Evolutionary conservation across 2,888 invertebrate genomes (phyloP).

Genomic region (Entomobrya multifasciata): DNA sequence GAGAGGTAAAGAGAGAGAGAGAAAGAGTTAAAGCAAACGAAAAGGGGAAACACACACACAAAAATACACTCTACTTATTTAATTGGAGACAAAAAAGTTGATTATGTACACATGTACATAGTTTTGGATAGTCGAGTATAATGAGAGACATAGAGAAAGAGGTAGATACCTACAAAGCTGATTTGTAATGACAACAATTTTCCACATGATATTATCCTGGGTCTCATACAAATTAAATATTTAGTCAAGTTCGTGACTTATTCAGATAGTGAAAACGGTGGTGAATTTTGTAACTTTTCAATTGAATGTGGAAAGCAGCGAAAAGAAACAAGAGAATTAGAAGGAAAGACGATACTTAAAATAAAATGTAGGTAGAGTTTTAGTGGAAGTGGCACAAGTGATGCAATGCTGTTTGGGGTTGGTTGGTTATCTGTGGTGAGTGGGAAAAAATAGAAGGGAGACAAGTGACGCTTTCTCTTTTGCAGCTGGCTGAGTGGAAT

Average conservation of each 20-base stretch:
- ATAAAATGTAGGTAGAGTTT: background rate
- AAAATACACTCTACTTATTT: constrained; percentile 46
- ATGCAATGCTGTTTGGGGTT: background rate
- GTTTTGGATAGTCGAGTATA: too few species aligned
- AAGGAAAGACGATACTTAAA: background rate
- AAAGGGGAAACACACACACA: constrained; percentile 37
- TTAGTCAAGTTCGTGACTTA: constrained; percentile 42
- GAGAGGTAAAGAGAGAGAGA: too few species aligned
- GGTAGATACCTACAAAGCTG: constrained; percentile 44
- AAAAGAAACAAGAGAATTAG: background rate
- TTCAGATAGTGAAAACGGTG: background rate
- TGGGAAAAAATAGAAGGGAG: background rate
- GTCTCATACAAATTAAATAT: constrained; percentile 68
- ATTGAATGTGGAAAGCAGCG: background rate
- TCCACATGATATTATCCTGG: constrained; percentile 66
- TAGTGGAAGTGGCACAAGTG: background rate
- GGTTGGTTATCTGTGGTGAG: background rate
- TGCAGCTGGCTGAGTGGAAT: too few species aligned
- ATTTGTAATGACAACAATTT: constrained; percentile 66
- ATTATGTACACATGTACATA: too few species aligned
- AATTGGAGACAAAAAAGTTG: constrained; percentile 50
- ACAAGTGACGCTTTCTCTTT: constrained; percentile 6
- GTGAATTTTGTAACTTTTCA: background rate
- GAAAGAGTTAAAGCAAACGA: too few species aligned
- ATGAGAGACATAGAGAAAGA: constrained; percentile 10